Percentiles rank a stretch among this genome's conserved stretches.
phyloP scores from a whole-genome alignment of 2,797 vertebrate genomes.

The Microcaecilia unicolor region DNA sequence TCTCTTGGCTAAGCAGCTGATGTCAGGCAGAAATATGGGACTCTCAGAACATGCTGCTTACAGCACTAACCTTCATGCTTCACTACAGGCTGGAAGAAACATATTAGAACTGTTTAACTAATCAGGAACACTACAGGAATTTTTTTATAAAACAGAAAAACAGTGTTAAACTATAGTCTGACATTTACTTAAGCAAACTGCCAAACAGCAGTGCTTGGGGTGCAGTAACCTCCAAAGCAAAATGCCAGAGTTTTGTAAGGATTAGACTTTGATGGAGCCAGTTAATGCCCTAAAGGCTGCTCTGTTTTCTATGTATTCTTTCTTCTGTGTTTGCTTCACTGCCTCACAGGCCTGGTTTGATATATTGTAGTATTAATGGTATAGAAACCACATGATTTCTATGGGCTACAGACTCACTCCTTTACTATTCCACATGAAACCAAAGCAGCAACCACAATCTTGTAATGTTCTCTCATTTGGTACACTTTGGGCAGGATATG shows the following conservation, averaged over 20 bases:
- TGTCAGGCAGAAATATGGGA: constrained; percentile 9
- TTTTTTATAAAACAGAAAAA: constrained; percentile 28
- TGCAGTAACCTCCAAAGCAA: constrained; percentile 19
- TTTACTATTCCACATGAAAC: no score
- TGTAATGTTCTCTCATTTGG: no score
- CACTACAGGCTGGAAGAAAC: constrained; percentile 14
- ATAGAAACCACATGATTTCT: no score
- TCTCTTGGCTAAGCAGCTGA: no score
- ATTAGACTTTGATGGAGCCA: constrained; percentile 32
- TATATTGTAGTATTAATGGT: no score
- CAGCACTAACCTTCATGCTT: constrained; percentile 31
- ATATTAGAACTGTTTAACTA: constrained; percentile 21
- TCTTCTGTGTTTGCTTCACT: no score
- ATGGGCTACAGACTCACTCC: no score
- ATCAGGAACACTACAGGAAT: constrained; percentile 26
- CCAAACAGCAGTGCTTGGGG: constrained; percentile 27
- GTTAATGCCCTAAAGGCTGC: constrained; percentile 25
- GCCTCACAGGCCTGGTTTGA: constrained; percentile 24
- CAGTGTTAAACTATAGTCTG: constrained; percentile 28
- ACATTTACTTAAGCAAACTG: constrained; percentile 48
- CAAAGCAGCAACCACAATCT: no score
- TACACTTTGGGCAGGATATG: no score
- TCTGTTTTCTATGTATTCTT: constrained; percentile 29
- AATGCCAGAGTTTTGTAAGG: constrained; percentile 36
- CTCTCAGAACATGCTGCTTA: constrained; percentile 45